Evolutionary conservation across 2,797 vertebrate genomes (phyloP).

Genomic region (Heterohyrax brucei): DNA sequence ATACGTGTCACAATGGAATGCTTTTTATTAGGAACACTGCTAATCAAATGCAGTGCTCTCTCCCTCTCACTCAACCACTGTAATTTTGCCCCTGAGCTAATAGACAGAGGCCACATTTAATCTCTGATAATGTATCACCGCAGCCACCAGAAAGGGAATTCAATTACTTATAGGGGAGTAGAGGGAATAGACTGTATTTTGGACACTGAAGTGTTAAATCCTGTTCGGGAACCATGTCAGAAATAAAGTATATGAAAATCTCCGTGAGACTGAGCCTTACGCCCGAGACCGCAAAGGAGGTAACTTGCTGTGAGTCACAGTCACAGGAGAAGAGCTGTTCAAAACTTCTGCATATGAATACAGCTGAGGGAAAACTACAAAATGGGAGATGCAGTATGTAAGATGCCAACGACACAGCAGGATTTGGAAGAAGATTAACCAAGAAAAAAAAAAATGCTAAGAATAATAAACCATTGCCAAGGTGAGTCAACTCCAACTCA

Average conservation of each 20-base stretch:
- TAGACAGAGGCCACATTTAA: slow-evolving; percentile 61
- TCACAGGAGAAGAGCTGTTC: slow-evolving; percentile 16
- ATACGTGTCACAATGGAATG: slow-evolving; percentile 40
- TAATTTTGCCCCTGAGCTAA: slow-evolving; percentile 35
- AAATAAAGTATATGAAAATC: slow-evolving; percentile 51
- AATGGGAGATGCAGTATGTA: neutral
- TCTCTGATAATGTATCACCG: neutral
- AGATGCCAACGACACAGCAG: neutral
- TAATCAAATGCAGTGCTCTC: slow-evolving; percentile 38
- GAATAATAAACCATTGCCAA: too few relatives aligned
- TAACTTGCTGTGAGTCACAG: neutral
- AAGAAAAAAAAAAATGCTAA: too few relatives aligned
- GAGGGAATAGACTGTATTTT: neutral
- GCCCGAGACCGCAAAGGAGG: slow-evolving; percentile 1
- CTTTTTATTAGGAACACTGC: slow-evolving; percentile 40
- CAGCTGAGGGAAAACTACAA: slow-evolving; percentile 35
- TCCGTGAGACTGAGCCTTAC: slow-evolving; percentile 33
- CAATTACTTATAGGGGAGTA: neutral
- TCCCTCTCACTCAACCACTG: neutral
- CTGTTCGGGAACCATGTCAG: slow-evolving; percentile 57
- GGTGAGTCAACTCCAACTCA: too few relatives aligned
- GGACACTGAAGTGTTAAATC: slow-evolving; percentile 10
- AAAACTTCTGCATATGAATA: slow-evolving; percentile 50
- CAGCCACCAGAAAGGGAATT: neutral
- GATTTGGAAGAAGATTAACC: neutral